A percentile compares a stretch with the other conserved stretches of the same genome.
Conservation (phyloP, 2,113 vertebrate genomes). For the Cyrtonyx montezumae region DNA sequence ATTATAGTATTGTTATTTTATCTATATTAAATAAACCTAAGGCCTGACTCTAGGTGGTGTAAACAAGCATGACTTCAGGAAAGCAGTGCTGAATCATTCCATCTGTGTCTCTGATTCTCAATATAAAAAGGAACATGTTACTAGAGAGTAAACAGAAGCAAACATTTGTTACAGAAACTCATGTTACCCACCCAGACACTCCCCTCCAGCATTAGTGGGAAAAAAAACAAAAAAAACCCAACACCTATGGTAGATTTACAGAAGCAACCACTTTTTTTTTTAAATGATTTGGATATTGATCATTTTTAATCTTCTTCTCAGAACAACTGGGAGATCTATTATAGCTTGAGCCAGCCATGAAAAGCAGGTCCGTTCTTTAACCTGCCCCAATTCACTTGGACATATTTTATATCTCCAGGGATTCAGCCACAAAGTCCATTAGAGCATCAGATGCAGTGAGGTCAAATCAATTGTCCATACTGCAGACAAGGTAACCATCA, state of each 20-base stretch:
- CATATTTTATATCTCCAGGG: conserved; percentile 81
- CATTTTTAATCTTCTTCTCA: conserved; percentile 77
- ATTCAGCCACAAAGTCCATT: conserved; percentile 85
- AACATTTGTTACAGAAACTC: conserved; percentile 17
- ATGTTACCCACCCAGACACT: neutral
- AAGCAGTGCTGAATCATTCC: conserved; percentile 6
- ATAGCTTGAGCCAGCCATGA: conserved; percentile 59
- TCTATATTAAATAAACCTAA: conserved; percentile 18
- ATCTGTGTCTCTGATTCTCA: neutral
- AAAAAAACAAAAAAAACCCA: conserved; percentile 2
- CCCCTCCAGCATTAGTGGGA: neutral
- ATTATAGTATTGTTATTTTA: conserved; percentile 20
- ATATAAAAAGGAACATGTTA: neutral
- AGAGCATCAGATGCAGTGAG: conserved; percentile 82
- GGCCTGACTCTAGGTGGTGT: neutral
- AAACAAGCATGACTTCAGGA: conserved; percentile 19
- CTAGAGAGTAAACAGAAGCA: conserved; percentile 3
- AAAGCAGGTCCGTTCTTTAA: conserved; percentile 74
- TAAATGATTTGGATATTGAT: conserved; percentile 79
- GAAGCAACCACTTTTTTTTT: conserved; percentile 63
- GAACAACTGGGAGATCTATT: conserved; percentile 70
- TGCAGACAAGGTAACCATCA: conserved; percentile 87
- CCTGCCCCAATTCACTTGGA: conserved; percentile 76
- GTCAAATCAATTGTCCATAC: conserved; percentile 87
- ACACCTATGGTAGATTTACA: conserved; percentile 67